phyloP scores from a whole-genome alignment of 2,113 vertebrate genomes.

The Lamprologus callipterus region DNA sequence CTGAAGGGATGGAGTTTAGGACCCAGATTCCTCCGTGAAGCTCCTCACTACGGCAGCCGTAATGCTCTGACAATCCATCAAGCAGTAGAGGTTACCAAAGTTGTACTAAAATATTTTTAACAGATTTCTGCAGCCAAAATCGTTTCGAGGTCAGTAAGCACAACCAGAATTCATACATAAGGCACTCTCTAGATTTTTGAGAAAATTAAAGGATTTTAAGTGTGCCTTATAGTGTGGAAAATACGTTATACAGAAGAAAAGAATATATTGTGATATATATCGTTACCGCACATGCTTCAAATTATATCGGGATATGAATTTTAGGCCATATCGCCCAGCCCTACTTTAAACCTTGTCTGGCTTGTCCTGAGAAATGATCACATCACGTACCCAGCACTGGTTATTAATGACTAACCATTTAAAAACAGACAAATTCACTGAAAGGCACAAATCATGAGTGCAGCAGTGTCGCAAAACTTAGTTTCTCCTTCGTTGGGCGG shows the following conservation, averaged over 20 bases:
- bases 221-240: no score
- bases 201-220: no score
- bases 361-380: neutral
- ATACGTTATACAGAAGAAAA: no score
- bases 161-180: no score
- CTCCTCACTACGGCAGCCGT: no score
- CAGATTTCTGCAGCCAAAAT: no score
- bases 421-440: neutral
- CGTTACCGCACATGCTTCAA: fast-evolving
- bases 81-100: fast-evolving
- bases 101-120: no score
- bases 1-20: fast-evolving
- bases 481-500: fast-evolving
- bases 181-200: fast-evolving
- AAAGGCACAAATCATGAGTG: neutral
- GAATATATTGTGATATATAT: fast-evolving
- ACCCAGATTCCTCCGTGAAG: fast-evolving
- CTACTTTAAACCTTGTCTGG: neutral
- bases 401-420: neutral
- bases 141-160: no score
- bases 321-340: no score
- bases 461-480: fast-evolving
- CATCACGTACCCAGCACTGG: fast-evolving
- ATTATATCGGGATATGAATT: no score
- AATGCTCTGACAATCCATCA: no score